These are phyloP conservation scores for Stomatorhinus walkeri DNA, from an alignment of 2,797 vertebrate genomes.

Conservation along the genomic window DNA sequence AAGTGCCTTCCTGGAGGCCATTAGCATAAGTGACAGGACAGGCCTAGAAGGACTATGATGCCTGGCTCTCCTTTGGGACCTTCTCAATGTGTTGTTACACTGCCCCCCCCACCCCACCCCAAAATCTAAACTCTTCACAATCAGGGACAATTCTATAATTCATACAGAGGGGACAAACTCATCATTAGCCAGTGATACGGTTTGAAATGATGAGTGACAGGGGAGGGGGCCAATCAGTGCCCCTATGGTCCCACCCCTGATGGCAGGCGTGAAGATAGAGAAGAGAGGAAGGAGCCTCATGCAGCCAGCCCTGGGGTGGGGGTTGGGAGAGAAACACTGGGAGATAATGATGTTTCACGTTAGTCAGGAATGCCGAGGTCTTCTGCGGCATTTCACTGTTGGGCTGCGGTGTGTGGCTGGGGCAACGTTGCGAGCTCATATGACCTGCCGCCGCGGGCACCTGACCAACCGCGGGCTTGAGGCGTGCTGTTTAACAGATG, in stretches of 20 bases:
- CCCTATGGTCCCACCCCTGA: background rate
- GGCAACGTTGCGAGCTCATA: constrained; percentile 57
- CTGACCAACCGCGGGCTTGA: constrained; percentile 44
- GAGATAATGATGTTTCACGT: constrained; percentile 57
- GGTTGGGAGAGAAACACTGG: background rate
- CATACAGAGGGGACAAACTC: background rate
- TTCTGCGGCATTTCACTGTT: constrained; percentile 67
- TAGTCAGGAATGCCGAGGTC: constrained; percentile 53
- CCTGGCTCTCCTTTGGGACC: background rate
- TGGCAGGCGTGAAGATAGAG: background rate
- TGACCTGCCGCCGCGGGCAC: constrained; percentile 60
- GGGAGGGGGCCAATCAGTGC: background rate
- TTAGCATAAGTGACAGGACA: background rate
- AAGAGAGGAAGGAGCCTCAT: background rate
- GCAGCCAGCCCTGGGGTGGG: background rate
- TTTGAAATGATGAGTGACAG: background rate
- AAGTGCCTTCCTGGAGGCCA: background rate
- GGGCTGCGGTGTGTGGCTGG: constrained; percentile 50
- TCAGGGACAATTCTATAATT: background rate
- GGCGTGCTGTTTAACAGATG: constrained; percentile 45
- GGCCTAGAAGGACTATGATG: background rate
- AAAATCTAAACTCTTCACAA: background rate
- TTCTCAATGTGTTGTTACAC: background rate
- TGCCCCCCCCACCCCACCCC: background rate
- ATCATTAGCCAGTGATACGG: background rate